Evolutionary conservation across 2,888 invertebrate species (phyloP).

Genomic region (Heliothis peltigera): DNA sequence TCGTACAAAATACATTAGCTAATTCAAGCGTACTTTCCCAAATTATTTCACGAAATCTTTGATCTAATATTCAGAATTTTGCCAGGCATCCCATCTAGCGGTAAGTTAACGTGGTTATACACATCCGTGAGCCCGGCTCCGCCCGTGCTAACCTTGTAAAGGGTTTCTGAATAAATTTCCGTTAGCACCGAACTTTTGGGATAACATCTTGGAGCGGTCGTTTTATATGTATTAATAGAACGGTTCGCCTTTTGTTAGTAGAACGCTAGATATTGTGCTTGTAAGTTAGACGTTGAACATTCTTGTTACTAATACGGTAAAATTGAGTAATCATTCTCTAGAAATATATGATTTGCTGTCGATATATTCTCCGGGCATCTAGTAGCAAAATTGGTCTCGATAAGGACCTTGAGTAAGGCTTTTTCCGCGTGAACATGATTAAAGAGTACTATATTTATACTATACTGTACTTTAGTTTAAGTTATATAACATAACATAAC

Average conservation of each 20-base stretch:
- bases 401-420: no score
- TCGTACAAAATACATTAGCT: background rate
- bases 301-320: conserved; percentile 10
- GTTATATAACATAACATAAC: background rate
- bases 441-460: no score
- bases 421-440: no score
- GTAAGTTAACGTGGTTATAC: conserved; percentile 48
- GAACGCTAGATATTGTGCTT: conserved; percentile 36
- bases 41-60: conserved; percentile 44
- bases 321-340: background rate
- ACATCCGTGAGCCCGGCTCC: conserved; percentile 48
- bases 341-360: background rate
- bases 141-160: conserved; percentile 41
- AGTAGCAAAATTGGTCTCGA: background rate
- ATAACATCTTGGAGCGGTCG: conserved; percentile 51
- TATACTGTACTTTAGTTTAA: background rate
- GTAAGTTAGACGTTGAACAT: conserved; percentile 38
- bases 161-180: conserved; percentile 56
- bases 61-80: conserved; percentile 34
- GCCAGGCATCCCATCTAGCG: conserved; percentile 33
- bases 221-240: conserved; percentile 38
- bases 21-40: conserved; percentile 20
- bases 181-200: conserved; percentile 49
- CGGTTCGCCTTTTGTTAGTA: conserved; percentile 32
- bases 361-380: background rate